These are phyloP conservation scores for Pycnonotus jocosus DNA, from an alignment of 2,113 vertebrate species.

Conservation along the genomic window DNA sequence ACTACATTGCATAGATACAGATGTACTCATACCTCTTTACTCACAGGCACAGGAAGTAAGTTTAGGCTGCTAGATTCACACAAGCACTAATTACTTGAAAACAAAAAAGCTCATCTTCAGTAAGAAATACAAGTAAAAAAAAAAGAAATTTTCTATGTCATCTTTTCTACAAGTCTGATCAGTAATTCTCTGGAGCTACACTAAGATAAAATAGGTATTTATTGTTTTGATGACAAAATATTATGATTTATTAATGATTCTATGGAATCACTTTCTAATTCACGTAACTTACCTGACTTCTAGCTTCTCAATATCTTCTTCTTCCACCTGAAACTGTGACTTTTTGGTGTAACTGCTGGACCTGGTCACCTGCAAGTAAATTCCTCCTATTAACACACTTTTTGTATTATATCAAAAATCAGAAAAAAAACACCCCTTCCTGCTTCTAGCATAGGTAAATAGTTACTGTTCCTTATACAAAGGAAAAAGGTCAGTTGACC, in stretches of 20 bases:
- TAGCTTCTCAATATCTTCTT: conserved; percentile 97
- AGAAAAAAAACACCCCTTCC: neutral
- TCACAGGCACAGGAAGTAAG: neutral
- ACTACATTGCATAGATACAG: neutral
- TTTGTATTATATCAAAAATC: neutral
- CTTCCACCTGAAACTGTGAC: conserved; percentile 94
- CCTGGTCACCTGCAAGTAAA: conserved; percentile 84
- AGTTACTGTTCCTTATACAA: neutral
- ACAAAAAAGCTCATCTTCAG: neutral
- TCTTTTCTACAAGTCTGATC: neutral
- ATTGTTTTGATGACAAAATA: neutral
- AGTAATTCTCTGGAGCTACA: neutral
- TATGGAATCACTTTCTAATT: neutral
- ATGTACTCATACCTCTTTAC: neutral
- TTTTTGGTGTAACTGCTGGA: conserved; percentile 94
- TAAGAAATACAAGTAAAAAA: neutral
- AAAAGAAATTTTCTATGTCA: neutral
- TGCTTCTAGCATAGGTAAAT: neutral
- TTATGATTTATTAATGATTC: neutral
- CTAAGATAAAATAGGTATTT: neutral
- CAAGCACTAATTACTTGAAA: neutral
- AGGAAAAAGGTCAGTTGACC: neutral
- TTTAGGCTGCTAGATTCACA: neutral
- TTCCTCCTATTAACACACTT: neutral
- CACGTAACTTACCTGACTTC: conserved; percentile 86